Percentiles rank a stretch among this genome's conserved stretches.
Evolutionary conservation across 2,113 vertebrate genomes (phyloP).

Genomic region (Mesembrinibis cayennensis): DNA sequence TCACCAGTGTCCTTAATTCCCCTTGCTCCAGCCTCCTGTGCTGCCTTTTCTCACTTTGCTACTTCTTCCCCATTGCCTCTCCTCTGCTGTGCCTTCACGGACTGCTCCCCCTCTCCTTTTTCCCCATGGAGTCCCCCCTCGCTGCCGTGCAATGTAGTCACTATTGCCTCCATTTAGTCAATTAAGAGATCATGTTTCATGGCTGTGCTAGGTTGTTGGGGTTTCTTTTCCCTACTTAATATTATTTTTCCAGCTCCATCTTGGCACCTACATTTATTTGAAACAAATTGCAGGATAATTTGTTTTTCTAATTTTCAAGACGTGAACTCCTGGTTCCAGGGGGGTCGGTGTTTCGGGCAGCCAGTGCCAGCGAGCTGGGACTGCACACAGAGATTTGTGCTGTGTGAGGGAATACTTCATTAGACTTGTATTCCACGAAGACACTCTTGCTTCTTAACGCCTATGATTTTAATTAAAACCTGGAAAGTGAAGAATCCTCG

Average conservation of each 20-base stretch:
- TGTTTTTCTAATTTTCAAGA: constrained; percentile 73
- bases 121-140: neutral
- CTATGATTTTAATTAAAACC: constrained; percentile 86
- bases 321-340: constrained; percentile 18
- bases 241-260: constrained; percentile 41
- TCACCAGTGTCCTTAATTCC: neutral
- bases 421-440: constrained; percentile 79
- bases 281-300: constrained; percentile 64
- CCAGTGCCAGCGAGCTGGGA: constrained; percentile 53
- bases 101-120: neutral
- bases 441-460: constrained; percentile 75
- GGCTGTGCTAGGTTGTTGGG: neutral
- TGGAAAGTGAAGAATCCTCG: constrained; percentile 80
- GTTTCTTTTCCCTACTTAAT: constrained; percentile 12
- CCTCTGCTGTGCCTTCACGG: neutral
- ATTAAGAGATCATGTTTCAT: constrained; percentile 57
- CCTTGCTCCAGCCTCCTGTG: neutral
- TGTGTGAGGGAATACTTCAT: constrained; percentile 76
- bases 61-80: neutral
- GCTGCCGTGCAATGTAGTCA: neutral
- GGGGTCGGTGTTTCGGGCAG: constrained; percentile 20
- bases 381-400: constrained; percentile 69
- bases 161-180: constrained; percentile 37
- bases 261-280: constrained; percentile 67
- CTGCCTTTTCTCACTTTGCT: neutral